Evolutionary conservation across 2,888 invertebrate species (phyloP), one percentile per base, ranked within the genome.

Genomic region (Callinectes sapidus): DNA sequence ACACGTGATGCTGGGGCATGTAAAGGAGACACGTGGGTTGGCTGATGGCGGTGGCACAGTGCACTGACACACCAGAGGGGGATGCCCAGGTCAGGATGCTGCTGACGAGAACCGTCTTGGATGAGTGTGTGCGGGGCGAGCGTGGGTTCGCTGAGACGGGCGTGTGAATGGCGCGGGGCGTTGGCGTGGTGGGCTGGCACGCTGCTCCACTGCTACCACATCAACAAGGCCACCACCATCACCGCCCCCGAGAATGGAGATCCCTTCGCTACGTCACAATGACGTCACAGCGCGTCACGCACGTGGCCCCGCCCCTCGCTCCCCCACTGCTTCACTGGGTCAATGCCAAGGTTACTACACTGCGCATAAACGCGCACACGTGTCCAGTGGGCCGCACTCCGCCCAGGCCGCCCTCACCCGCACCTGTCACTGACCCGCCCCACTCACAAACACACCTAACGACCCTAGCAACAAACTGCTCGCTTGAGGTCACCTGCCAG

Each of bases 321-420:
- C 55, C 77, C 92, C 92, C 81, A 61, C 66, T 89, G 91, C 91
- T 91, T 90, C 93, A 93, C 93, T 93, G 93, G 93, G 93, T 93
- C 93, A 93, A 93, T 93, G 93, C 93, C 93, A 93, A 93, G 93
- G 91, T 93, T 93, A 92, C 92, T 92, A 92, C n/a, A 66, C 35
- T 85, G 88, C 90, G 54, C 90, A 92, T 66, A 90, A 61, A 92
- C 92, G 87, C 92, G 87, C 81, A 86, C 90, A 90, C 87, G 87
- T 90, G 66, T 87, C 90, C 90, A 87, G 55, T 66, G 85, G 81
- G 88, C 81, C n/a, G 77, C 89, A 87, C 87, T 77, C 89, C 42
- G 32, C 61, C 89, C 92, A 85, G 81, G 66, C 89, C 87, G 66
- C 39, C 66, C 88, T n/a, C 48, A 87, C n/a, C 42, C n/a, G 71